Percentiles rank a stretch among this genome's conserved stretches.
phyloP scores from a whole-genome alignment of 2,113 vertebrate genomes.

The Saccopteryx bilineata region DNA sequence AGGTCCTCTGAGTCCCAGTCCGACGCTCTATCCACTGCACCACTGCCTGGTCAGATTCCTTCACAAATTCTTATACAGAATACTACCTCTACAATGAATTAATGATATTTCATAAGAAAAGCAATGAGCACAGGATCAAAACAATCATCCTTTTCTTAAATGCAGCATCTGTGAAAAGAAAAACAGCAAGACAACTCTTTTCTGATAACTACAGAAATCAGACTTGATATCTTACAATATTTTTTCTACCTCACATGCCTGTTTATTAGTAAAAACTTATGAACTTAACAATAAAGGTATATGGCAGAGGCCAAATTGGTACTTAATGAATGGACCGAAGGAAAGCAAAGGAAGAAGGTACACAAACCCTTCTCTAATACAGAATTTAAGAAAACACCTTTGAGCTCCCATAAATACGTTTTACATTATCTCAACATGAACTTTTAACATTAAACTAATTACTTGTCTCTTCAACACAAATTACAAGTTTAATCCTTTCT shows the following conservation, averaged over 20 bases:
- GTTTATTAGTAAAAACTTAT: constrained; percentile 26
- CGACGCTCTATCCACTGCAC: no score
- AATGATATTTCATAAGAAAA: constrained; percentile 61
- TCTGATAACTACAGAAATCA: constrained; percentile 57
- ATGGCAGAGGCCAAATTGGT: not conserved
- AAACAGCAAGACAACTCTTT: constrained; percentile 66
- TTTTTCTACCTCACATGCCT: not conserved
- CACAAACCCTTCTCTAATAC: not conserved
- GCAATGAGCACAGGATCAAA: constrained; percentile 60
- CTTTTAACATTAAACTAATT: constrained; percentile 17
- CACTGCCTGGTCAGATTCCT: not conserved
- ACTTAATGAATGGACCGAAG: not conserved
- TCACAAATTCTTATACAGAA: constrained; percentile 64
- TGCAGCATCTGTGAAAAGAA: constrained; percentile 60
- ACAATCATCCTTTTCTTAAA: constrained; percentile 55
- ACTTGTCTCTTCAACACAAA: constrained; percentile 36
- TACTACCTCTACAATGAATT: constrained; percentile 48
- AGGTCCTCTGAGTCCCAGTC: no score
- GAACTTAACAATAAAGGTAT: constrained; percentile 14
- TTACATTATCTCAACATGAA: not conserved
- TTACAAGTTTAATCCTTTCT: not conserved
- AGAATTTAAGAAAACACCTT: constrained; percentile 14
- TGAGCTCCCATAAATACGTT: not conserved
- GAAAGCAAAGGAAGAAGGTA: not conserved
- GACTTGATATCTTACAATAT: not conserved